Conservation (phyloP, 2,113 vertebrate genomes). For the Taurulus bubalis region DNA sequence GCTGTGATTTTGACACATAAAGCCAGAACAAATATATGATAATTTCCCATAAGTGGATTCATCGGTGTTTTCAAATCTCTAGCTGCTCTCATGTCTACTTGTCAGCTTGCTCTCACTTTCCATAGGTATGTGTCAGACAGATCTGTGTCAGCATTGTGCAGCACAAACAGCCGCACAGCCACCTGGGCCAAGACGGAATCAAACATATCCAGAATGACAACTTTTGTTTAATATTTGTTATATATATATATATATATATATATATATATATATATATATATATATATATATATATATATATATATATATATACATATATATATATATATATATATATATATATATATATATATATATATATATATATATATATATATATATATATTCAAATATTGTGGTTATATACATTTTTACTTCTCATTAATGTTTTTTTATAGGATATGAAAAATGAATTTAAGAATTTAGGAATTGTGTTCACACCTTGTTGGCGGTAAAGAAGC, state of each 20-base stretch:
- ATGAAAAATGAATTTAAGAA: neutral
- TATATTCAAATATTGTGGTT: neutral
- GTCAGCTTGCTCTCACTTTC: constrained; percentile 66
- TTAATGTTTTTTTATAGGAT: neutral
- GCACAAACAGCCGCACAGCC: neutral
- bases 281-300: neutral
- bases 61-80: constrained; percentile 23
- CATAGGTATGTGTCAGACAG: constrained; percentile 56
- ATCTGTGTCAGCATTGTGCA: constrained; percentile 14
- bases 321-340: neutral
- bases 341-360: neutral
- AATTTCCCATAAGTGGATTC: constrained; percentile 38
- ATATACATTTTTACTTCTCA: neutral
- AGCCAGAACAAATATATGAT: constrained; percentile 17
- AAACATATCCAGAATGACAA: neutral
- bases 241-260: neutral
- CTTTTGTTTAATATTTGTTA: neutral
- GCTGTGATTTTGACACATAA: constrained; percentile 20
- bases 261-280: neutral
- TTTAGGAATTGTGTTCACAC: neutral
- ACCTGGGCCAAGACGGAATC: neutral
- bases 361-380: neutral
- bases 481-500: neutral
- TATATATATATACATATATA: neutral
- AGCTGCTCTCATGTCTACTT: constrained; percentile 19